Evolutionary conservation across 1,140 invertebrate genomes (phyloP).

Genomic region (Trypoxylus dichotomus): DNA sequence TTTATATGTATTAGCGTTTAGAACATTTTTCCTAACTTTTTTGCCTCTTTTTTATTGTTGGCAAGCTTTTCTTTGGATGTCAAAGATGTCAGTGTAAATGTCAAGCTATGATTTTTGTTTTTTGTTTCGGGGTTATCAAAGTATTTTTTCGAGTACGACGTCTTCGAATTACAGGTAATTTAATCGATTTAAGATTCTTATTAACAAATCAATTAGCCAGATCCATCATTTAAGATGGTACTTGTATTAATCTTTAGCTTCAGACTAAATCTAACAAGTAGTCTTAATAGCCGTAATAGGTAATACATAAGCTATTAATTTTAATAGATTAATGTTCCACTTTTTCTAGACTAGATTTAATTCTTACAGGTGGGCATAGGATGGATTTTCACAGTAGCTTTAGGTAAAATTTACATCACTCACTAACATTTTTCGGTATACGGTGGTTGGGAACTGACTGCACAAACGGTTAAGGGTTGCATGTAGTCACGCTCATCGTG

Average conservation of each 20-base stretch:
- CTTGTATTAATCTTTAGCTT: not conserved
- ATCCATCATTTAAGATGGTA: not conserved
- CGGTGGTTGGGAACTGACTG: conserved; percentile 34
- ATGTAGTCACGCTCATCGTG: conserved; percentile 32
- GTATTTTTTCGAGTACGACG: not conserved
- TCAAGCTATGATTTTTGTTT: not conserved
- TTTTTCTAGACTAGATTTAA: conserved; percentile 27
- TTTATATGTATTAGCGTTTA: too few species aligned
- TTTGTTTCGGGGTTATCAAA: not conserved
- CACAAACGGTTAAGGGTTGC: conserved; percentile 33
- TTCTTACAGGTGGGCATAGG: conserved; percentile 28
- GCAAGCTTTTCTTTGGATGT: not conserved
- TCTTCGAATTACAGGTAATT: not conserved
- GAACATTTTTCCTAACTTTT: not conserved
- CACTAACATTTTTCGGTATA: conserved; percentile 32
- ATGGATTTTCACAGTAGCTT: conserved; percentile 31
- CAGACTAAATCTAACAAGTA: too few species aligned
- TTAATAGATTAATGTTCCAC: not conserved
- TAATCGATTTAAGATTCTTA: not conserved
- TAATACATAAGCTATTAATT: too few species aligned
- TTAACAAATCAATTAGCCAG: not conserved
- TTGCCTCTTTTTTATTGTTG: not conserved
- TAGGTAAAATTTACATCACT: conserved; percentile 26
- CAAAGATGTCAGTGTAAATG: not conserved
- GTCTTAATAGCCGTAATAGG: too few species aligned